These are phyloP conservation scores for Stegostoma tigrinum DNA, from an alignment of 2,113 vertebrate species.

Conservation along the genomic window DNA sequence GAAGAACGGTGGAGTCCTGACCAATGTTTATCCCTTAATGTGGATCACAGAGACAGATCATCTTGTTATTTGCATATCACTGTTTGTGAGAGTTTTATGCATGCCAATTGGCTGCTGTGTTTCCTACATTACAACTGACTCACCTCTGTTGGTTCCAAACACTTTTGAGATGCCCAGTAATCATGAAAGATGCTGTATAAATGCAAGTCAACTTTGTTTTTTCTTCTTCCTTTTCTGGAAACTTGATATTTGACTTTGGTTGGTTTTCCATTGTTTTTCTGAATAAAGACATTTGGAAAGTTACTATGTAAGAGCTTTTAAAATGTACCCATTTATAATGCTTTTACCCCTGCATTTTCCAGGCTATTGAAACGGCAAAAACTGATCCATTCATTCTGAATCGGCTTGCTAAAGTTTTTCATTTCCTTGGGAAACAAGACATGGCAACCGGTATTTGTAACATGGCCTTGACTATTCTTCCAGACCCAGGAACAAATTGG, in stretches of 20 bases:
- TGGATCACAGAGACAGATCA: no score
- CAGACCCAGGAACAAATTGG: slow-evolving; percentile 67
- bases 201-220: not conserved
- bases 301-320: not conserved
- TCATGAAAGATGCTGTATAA: no score
- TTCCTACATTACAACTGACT: not conserved
- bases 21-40: not conserved
- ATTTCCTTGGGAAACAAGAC: slow-evolving; percentile 64
- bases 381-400: slow-evolving; percentile 59
- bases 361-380: slow-evolving; percentile 65
- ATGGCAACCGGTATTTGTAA: slow-evolving; percentile 68
- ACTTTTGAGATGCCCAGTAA: no score
- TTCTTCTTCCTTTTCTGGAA: not conserved
- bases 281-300: slow-evolving; percentile 28
- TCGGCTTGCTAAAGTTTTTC: slow-evolving; percentile 61
- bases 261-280: not conserved
- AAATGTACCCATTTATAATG: slow-evolving; percentile 21
- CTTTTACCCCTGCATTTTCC: not conserved
- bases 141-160: no score
- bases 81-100: not conserved
- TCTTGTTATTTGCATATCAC: no score
- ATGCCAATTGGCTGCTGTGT: not conserved
- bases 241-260: not conserved
- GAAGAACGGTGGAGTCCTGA: not conserved
- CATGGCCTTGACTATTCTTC: slow-evolving; percentile 62